Conservation (phyloP, 2,113 vertebrate species). For the Grantiella picta region DNA sequence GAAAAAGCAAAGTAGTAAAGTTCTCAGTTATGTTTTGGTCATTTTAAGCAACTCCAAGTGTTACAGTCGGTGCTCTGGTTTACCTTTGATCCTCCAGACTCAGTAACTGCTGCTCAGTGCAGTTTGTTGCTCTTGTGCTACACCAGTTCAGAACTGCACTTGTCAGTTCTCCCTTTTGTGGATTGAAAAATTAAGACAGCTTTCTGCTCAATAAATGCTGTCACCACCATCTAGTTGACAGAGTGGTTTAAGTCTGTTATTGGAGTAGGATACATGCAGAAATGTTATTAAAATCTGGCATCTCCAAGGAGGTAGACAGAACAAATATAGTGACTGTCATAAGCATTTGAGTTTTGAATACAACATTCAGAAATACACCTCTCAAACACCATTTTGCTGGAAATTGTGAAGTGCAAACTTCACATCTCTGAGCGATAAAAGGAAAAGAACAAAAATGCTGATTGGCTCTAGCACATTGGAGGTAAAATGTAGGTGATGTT, state of each 20-base stretch:
- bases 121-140: not conserved
- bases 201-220: not conserved
- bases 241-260: not conserved
- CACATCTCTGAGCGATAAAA: not conserved
- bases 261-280: not conserved
- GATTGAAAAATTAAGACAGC: not conserved
- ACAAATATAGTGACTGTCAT: not conserved
- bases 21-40: not conserved
- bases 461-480: not conserved
- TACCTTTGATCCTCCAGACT: not conserved
- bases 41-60: not conserved
- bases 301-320: not conserved
- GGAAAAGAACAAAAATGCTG: not conserved
- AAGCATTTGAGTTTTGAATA: not conserved
- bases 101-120: not conserved
- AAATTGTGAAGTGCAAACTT: not conserved
- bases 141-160: not conserved
- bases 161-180: not conserved
- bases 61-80: not conserved
- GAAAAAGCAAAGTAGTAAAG: not conserved
- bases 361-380: not conserved
- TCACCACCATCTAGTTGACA: not conserved
- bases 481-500: not conserved
- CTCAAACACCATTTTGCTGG: not conserved
- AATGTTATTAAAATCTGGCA: not conserved